These are phyloP conservation scores for Myodes glareolus DNA, from an alignment of 2,113 vertebrate species.

Conservation along the genomic window DNA sequence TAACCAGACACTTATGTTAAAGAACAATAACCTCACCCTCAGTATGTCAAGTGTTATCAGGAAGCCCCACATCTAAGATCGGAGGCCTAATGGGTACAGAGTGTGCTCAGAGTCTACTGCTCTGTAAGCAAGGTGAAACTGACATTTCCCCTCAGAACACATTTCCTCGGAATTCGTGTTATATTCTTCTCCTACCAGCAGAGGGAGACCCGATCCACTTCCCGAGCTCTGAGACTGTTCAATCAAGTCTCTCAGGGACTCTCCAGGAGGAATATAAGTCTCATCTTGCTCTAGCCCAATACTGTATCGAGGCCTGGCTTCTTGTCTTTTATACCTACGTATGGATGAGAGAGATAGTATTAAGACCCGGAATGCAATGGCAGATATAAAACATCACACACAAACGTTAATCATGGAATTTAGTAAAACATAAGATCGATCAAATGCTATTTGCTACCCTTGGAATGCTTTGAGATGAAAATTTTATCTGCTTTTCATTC, in stretches of 20 bases:
- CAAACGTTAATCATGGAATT: constrained; percentile 16
- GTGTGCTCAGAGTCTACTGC: neutral
- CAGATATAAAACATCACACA: neutral
- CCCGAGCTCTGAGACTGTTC: constrained; percentile 98
- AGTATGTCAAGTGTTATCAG: constrained; percentile 68
- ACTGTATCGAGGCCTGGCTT: constrained; percentile 93
- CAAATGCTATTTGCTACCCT: neutral
- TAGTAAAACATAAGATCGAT: neutral
- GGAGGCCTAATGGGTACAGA: neutral
- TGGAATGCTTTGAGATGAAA: too few relatives aligned
- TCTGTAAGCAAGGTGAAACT: constrained; percentile 60
- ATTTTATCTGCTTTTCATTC: constrained; percentile 26
- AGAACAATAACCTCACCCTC: constrained; percentile 62
- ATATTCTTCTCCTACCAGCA: constrained; percentile 91
- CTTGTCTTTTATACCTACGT: constrained; percentile 93
- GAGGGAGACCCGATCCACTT: constrained; percentile 98
- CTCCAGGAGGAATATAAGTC: constrained; percentile 94
- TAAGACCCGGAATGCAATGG: neutral
- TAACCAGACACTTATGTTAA: constrained; percentile 59
- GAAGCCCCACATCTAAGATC: constrained; percentile 42
- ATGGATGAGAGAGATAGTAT: neutral
- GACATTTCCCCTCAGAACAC: constrained; percentile 24
- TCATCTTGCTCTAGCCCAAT: constrained; percentile 96
- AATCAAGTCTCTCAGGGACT: constrained; percentile 96
- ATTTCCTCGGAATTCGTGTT: neutral